Evolutionary conservation across 2,797 vertebrate genomes (phyloP).

Genomic region (Platyrinchus mystaceus): DNA sequence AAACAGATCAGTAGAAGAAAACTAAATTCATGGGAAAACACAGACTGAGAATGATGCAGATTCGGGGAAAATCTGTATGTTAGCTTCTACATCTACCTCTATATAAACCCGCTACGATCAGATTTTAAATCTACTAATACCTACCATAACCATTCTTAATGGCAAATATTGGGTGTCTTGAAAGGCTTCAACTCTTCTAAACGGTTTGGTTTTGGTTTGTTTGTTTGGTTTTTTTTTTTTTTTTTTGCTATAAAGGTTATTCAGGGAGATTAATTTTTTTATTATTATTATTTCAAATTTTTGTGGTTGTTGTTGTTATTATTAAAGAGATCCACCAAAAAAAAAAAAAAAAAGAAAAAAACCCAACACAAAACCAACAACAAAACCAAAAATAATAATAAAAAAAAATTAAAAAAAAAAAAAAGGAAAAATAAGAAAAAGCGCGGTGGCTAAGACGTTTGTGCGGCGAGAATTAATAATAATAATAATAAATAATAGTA

Average conservation of each 20-base stretch:
- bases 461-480: constrained; percentile 53
- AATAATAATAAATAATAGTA: neutral
- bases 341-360: neutral
- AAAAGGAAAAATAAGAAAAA: neutral
- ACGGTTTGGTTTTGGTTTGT: constrained; percentile 46
- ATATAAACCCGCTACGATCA: constrained; percentile 66
- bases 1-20: constrained; percentile 73
- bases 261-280: constrained; percentile 64
- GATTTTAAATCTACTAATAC: constrained; percentile 82
- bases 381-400: too few relatives aligned
- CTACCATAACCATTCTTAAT: constrained; percentile 99
- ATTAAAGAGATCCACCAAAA: constrained; percentile 68
- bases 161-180: constrained; percentile 80
- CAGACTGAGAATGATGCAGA: constrained; percentile 77
- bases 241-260: constrained; percentile 64
- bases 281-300: constrained; percentile 49
- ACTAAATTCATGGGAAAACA: constrained; percentile 77
- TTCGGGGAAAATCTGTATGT: constrained; percentile 67
- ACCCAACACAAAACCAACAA: neutral
- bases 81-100: constrained; percentile 60
- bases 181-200: constrained; percentile 82
- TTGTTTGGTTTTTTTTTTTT: constrained; percentile 15
- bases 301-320: neutral
- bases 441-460: constrained; percentile 67
- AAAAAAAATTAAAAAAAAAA: too few relatives aligned